A percentile compares a stretch with the other conserved stretches of the same genome.
phyloP scores from a whole-genome alignment of 2,113 vertebrate genomes.

The Forbesichthys papilliferus region DNA sequence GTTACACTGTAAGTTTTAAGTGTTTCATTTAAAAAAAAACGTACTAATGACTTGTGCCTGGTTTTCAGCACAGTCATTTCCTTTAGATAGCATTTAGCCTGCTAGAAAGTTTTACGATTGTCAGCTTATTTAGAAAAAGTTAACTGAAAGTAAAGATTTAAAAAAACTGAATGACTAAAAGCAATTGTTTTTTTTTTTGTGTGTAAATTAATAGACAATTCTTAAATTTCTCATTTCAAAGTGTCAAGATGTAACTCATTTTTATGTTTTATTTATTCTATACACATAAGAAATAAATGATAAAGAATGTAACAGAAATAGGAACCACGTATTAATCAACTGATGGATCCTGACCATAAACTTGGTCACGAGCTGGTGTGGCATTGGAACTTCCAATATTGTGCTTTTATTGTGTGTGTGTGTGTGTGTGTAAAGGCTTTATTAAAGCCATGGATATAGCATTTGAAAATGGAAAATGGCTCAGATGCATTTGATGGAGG shows the following conservation, averaged over 20 bases:
- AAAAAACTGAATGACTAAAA: no score
- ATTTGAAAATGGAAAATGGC: no score
- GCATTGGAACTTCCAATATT: no score
- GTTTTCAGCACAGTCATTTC: conserved; percentile 21
- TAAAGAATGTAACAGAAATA: neutral
- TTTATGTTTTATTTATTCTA: neutral
- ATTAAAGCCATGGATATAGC: no score
- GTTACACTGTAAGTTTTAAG: no score
- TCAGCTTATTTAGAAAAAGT: neutral
- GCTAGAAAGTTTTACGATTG: neutral
- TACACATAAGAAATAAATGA: neutral
- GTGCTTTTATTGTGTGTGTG: no score
- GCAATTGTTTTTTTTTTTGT: neutral
- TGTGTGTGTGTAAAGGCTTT: no score
- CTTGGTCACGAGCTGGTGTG: no score
- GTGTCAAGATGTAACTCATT: neutral
- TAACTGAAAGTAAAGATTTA: conserved; percentile 23
- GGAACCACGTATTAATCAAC: neutral
- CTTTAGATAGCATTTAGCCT: conserved; percentile 7
- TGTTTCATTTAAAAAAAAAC: no score
- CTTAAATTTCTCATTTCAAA: neutral
- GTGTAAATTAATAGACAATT: neutral
- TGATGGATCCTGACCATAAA: no score
- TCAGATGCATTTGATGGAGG: no score
- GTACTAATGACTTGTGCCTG: conserved; percentile 13